Percentiles rank a stretch among this genome's conserved stretches.
These are phyloP conservation scores for Lepidostoma basale DNA, from an alignment of 1,140 invertebrate species.

Conservation along the genomic window DNA sequence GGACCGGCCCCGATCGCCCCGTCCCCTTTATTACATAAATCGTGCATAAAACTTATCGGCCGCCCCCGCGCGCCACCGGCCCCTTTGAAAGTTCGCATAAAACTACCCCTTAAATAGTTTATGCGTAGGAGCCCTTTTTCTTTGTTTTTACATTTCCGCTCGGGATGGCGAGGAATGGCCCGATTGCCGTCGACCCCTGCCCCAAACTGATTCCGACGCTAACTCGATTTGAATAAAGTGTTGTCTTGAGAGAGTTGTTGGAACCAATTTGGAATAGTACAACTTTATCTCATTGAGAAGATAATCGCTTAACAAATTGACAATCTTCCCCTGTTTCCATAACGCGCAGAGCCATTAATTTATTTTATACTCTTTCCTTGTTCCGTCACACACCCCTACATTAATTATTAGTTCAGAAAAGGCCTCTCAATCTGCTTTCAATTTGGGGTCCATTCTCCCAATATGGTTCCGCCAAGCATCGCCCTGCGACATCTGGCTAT, in stretches of 20 bases:
- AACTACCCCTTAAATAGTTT: constrained; percentile 25
- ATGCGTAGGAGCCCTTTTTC: constrained; percentile 33
- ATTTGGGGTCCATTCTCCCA: too few species aligned
- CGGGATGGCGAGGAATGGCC: not conserved
- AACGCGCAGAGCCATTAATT: too few species aligned
- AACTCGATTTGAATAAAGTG: constrained; percentile 45
- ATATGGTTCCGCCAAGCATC: too few species aligned
- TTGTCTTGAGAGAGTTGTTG: constrained; percentile 37
- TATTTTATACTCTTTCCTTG: too few species aligned
- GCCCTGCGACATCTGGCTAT: too few species aligned
- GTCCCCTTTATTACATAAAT: constrained; percentile 45
- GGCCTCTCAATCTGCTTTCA: too few species aligned
- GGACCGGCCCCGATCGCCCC: constrained; percentile 24
- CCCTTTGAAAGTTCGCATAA: constrained; percentile 29
- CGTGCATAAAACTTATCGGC: constrained; percentile 42
- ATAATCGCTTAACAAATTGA: too few species aligned
- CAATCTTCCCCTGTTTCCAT: constrained; percentile 1
- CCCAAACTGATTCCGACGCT: constrained; percentile 39
- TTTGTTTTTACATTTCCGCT: constrained; percentile 38
- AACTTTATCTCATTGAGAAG: not conserved
- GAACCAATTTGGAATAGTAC: constrained; percentile 23
- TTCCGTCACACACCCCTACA: too few species aligned
- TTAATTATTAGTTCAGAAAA: too few species aligned
- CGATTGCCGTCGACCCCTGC: not conserved
- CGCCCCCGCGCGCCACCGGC: constrained; percentile 18